Base-by-base conservation (phyloP, 2,797 vertebrate genomes). In the Syngnathus acus region DNA sequence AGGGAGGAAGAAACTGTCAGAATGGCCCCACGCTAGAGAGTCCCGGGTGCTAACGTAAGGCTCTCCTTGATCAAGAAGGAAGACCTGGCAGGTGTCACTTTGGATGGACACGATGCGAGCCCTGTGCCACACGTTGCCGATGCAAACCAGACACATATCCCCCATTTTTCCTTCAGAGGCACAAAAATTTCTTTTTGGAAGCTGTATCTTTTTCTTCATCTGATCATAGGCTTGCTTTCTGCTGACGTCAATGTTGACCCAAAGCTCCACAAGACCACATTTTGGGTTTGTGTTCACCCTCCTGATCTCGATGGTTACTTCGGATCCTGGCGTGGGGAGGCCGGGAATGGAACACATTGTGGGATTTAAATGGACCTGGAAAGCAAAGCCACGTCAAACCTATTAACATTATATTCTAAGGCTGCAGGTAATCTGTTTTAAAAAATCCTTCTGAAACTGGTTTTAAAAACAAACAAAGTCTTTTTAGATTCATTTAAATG, bases 61-160 rank as follows among this genome's bases (percentile, higher is more conserved):
- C 70, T 77, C 84, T 17, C 94, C 95, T 74, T 93, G 91, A 39
- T 97, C 95, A 0, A 97, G 90, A 58, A 97, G 88, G 79, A 94
- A 95, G 60, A 94, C 87, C 0, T 77, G 78, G 75, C 86, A 94
- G 0, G 78, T 80, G 19, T 78, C 67, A 1, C 55, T 69, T 8
- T 77, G 70, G 42, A 72, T 75, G 0, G 89, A 89, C 40, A 93
- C 70, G 21, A 98, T 90, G 1, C 90, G 90, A 76, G 93, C 92
- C 82, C 95, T 92, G 80, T 93, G 91, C 84, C 90, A 95, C 23
- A 74, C 78, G 50, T 88, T 91, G 59, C 75, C 82, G 45, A 94
- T 62, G 70, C 87, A 86, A 67, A 93, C 94, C 65, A 98, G 81
- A 59, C 92, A 95, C 54, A 93, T 70, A 9, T 91, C 78, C 0